A percentile compares a stretch with the other conserved stretches of the same genome.
Conservation (phyloP, 2,113 vertebrate genomes). For the Brachypteracias leptosomus region DNA sequence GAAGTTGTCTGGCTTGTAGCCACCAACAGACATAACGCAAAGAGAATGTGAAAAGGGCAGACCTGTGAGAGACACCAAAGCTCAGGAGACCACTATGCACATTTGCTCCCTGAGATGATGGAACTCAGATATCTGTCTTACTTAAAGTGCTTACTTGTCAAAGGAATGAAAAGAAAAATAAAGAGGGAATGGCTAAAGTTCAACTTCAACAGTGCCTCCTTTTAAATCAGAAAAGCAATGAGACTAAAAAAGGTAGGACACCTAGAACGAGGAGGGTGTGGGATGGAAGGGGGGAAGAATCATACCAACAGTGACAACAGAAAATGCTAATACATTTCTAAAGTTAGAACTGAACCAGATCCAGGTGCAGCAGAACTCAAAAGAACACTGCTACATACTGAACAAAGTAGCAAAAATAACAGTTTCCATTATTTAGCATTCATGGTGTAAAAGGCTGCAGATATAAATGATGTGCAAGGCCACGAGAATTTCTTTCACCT, state of each 20-base stretch:
- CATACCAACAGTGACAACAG: background rate
- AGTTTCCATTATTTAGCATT: slow-evolving; percentile 3
- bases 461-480: slow-evolving; percentile 36
- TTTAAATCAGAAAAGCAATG: background rate
- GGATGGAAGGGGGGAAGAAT: background rate
- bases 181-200: background rate
- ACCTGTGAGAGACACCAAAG: background rate
- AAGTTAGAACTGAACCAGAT: slow-evolving; percentile 16
- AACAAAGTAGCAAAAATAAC: slow-evolving; percentile 50
- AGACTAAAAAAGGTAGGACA: slow-evolving; percentile 4
- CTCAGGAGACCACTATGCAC: slow-evolving; percentile 47
- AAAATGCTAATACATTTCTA: slow-evolving; percentile 37
- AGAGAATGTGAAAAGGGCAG: background rate
- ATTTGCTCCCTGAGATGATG: slow-evolving; percentile 74
- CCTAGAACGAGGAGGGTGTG: background rate
- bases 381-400: slow-evolving; percentile 22
- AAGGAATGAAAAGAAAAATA: background rate
- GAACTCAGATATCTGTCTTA: background rate
- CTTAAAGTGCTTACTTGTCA: background rate
- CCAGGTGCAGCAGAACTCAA: background rate
- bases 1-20: background rate
- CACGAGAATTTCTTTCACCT: slow-evolving; percentile 6
- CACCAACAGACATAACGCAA: background rate
- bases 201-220: background rate
- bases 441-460: slow-evolving; percentile 4